phyloP scores from a whole-genome alignment of 2,797 vertebrate species.

The Tenualosa thibaudeaui region DNA sequence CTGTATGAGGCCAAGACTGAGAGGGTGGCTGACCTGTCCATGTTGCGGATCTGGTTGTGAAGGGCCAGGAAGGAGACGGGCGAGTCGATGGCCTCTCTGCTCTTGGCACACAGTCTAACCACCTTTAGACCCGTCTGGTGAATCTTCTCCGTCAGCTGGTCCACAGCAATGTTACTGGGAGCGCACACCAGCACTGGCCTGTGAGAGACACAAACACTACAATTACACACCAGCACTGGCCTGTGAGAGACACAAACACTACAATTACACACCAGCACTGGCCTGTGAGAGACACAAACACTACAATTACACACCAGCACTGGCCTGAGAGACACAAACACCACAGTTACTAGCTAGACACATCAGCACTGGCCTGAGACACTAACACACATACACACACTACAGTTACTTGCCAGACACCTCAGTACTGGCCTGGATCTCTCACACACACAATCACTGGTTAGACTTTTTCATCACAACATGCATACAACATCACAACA shows the following conservation, averaged over 20 bases:
- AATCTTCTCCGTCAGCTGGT: conserved; percentile 98
- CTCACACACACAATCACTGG: too few relatives aligned
- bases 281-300: conserved; percentile 67
- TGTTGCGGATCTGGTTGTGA: conserved; percentile 99
- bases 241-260: conserved; percentile 34
- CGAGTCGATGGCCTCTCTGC: conserved; percentile 95
- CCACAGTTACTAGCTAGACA: too few relatives aligned
- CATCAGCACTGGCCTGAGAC: too few relatives aligned
- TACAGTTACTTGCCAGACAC: too few relatives aligned
- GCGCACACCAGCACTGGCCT: conserved; percentile 97
- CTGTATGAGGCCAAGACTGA: too few relatives aligned
- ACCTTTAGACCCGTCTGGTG: conserved; percentile 97
- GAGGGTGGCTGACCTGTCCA: conserved; percentile 87
- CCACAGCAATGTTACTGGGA: conserved; percentile 97
- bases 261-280: conserved; percentile 86
- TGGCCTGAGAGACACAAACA: neutral
- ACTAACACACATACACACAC: too few relatives aligned
- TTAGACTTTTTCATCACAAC: too few relatives aligned
- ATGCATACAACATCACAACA: too few relatives aligned
- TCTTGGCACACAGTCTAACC: conserved; percentile 95
- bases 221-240: conserved; percentile 34
- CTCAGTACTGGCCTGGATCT: too few relatives aligned
- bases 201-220: neutral
- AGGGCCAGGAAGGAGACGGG: conserved; percentile 96
- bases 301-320: too few relatives aligned